These are phyloP conservation scores for Pharmacophagus antenor DNA, from an alignment of 2,888 invertebrate genomes.

Conservation along the genomic window DNA sequence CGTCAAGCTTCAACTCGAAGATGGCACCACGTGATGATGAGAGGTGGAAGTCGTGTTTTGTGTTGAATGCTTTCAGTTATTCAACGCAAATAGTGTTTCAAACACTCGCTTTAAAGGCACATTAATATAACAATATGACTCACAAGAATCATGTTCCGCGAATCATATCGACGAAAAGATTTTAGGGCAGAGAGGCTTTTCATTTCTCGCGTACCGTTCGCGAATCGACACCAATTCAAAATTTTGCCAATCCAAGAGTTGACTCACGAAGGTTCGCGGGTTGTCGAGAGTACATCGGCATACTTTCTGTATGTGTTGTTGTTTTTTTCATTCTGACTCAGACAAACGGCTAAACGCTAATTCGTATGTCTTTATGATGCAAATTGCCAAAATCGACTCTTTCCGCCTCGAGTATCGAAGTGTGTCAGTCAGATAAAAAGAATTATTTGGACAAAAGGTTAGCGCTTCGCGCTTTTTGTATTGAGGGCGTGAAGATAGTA, in stretches of 20 bases:
- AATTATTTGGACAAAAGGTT: constrained; percentile 33
- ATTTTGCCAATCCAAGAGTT: constrained; percentile 6
- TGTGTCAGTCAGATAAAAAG: constrained; percentile 46
- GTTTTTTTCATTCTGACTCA: constrained; percentile 36
- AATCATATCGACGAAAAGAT: neutral
- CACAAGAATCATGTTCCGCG: constrained; percentile 1
- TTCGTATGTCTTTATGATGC: constrained; percentile 43
- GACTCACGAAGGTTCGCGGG: constrained; percentile 20
- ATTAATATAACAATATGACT: constrained; percentile 1
- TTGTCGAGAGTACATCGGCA: constrained; percentile 40
- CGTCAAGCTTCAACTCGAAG: too few relatives aligned
- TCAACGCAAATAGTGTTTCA: neutral
- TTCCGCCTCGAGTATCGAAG: constrained; percentile 38
- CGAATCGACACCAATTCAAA: constrained; percentile 8
- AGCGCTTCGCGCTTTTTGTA: constrained; percentile 33
- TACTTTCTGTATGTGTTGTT: constrained; percentile 33
- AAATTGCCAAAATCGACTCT: constrained; percentile 41
- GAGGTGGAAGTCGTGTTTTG: too few relatives aligned
- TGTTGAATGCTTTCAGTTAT: neutral
- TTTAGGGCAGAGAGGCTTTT: neutral
- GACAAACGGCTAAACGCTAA: constrained; percentile 36
- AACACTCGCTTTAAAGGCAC: neutral
- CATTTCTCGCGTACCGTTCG: constrained; percentile 8
- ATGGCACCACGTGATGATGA: too few relatives aligned
- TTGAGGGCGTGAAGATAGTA: constrained; percentile 37